Base-by-base conservation (phyloP, 2,888 invertebrate genomes). In the Drosophila incognita region DNA sequence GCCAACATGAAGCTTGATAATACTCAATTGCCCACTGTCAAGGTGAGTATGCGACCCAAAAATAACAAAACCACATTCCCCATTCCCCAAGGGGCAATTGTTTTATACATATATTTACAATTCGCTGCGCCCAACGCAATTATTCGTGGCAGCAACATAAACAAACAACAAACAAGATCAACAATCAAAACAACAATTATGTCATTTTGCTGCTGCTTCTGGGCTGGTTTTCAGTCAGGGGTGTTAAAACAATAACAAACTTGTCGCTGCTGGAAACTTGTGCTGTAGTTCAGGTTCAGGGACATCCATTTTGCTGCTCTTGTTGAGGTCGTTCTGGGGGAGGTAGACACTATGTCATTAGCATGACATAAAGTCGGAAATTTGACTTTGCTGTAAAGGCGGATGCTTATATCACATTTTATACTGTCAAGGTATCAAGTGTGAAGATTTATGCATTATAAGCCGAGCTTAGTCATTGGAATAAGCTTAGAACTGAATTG, bases 1-100 rank as follows among this genome's bases (percentile, higher is more conserved):
- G 53, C 38, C 61, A 73, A 71, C 64, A 91, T 91, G 92, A 91
- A 92, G 81, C 83, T 87, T 58, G 56, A 29, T 29, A 56, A n/a
- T n/a, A 88, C 83, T 62, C 83, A 89, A 67, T 76, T 88, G 79
- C 83, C 86, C 87, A 89, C 77, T 64, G 88, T 82, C 91, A 91
- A 91, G 91, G 92, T 92, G 77, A 91, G 88, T 78, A 15, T 21
- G 24, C 33, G 51, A 35, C 24, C 31, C 35, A 52, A 29, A 36
- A 54, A 54, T 18, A 54, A 24, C 35, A 15, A 53, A 8, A 31
- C 49, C 33, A 71, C 42, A 54, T 27, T 24, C 42, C 61, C 49
- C 38, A 42, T 38, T 56, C 64, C 58, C 53, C 42, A 29, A 18
- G 40, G 60, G 58, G 66, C 56, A 40, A 36, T 42, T n/a, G 56